phyloP scores from a whole-genome alignment of 2,888 invertebrate genomes.

The Stenichneumon culpator region DNA sequence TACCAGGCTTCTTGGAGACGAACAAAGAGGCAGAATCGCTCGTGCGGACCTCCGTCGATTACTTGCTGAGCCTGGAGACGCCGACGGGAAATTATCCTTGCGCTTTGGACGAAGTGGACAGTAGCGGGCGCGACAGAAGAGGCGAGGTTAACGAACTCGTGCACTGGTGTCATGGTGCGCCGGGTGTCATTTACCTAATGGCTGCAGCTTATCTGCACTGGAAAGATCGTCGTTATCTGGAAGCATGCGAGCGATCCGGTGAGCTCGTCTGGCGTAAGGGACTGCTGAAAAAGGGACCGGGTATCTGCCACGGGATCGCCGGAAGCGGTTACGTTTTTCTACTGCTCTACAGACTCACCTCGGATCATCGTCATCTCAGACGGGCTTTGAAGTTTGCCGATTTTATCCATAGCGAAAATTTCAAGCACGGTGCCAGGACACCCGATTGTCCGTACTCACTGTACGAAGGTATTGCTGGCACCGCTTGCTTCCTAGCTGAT shows the following conservation, averaged over 20 bases:
- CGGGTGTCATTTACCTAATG: conserved; percentile 93
- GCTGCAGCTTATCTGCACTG: conserved; percentile 92
- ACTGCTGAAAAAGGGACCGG: conserved; percentile 94
- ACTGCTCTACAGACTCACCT: conserved; percentile 91
- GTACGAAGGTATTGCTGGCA: conserved; percentile 95
- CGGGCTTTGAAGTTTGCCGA: conserved; percentile 92
- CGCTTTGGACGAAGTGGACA: conserved; percentile 89
- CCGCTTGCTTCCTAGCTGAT: conserved; percentile 93
- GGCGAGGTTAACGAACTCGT: conserved; percentile 89
- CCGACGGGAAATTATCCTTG: conserved; percentile 91
- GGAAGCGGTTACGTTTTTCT: conserved; percentile 94
- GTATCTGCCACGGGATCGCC: conserved; percentile 95
- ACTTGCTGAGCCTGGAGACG: conserved; percentile 89
- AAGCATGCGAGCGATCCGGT: conserved; percentile 89
- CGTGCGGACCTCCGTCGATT: conserved; percentile 89
- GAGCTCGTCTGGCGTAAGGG: conserved; percentile 94
- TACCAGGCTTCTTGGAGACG: conserved; percentile 86
- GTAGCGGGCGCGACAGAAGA: conserved; percentile 81
- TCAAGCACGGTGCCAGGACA: conserved; percentile 89
- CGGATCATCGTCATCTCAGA: conserved; percentile 90
- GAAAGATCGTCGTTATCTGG: conserved; percentile 90
- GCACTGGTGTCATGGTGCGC: conserved; percentile 97
- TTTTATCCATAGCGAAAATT: conserved; percentile 90
- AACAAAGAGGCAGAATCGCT: conserved; percentile 87
- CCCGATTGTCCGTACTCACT: conserved; percentile 94